Base-by-base conservation (phyloP, 2,888 invertebrate species). In the Lycophotia porphyrea region DNA sequence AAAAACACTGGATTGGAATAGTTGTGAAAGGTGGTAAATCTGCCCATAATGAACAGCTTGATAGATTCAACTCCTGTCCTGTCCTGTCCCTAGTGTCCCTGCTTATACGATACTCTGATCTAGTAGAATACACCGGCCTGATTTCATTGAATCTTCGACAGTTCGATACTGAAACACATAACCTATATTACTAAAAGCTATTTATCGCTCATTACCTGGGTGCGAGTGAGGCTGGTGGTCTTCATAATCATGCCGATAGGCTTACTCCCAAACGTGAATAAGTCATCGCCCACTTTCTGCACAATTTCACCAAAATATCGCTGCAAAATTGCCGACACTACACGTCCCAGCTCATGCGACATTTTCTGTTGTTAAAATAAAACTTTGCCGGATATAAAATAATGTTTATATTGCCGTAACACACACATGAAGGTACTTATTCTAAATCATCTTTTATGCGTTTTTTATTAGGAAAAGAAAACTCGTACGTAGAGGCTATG, bases 241-340 rank as follows among this genome's bases (percentile, higher is more conserved):
- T 97, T 97, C 15, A 97, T 94, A 72, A 99, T 97, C 88, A 97
- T 96, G 18, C 95, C 92, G 34, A 98, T 93, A 9, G 98, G 97
- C 91, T 97, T 97, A n/a, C 97, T 93, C 24, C 98, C 98, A 91
- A 97, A 97, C 78, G 97, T 97, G 89, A 97, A 97, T 71, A 99
- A 95, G 92, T 97, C 97, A 81, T 97, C 96, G 0, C 97, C 98
- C 11, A 99, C 97, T 91, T 97, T 96, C 90, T 98, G 97, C 0
- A 98, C 98, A 75, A 98, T 97, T 87, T 97, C 97, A 31, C 99
- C 99, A 93, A 98, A 99, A 93, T 98, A 97, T 93, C 98, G 98
- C 71, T 96, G 95, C 71, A 99, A 94, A 87, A 98, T 97, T 76
- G 97, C 97, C 1, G 97, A 97, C 86, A 98, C 97, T 65, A 98